Evolutionary conservation across 2,888 invertebrate genomes (phyloP), one percentile per base, ranked within the genome.

Genomic region (Epistrophe grossulariae): DNA sequence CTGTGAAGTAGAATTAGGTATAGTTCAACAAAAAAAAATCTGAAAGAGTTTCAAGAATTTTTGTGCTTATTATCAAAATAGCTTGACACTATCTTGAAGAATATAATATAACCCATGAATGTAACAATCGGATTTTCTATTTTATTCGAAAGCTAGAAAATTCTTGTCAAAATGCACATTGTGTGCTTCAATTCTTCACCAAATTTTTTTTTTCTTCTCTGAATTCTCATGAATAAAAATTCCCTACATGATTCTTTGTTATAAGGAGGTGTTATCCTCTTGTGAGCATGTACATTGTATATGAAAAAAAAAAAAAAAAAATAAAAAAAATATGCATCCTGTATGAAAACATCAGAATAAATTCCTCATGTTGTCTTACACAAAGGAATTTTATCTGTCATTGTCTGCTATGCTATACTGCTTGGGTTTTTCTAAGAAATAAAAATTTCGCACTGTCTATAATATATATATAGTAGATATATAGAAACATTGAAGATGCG

Each of bases 351-450:
- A 62, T 62, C 40, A 43, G 43, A 62, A 62, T 62, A 62, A 62
- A 62, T 62, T 62, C 62, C 24, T 24, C 62, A 62, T 62, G 40
- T 62, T 62, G 17, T 40, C 40, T 62, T 62, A 62, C 31, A 40
- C 40, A 40, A 62, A 62, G 19, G 62, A 62, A 62, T 62, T 62
- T 62, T 24, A 31, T 19, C 15, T 43, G 19, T 24, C 40, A 43
- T 62, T 62, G 62, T 62, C 38, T 62, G 38, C 15, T 24, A 2
- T 24, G 24, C 24, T 24, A 24, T 24, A 24, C 2, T 24, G 24
- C 15, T 40, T 43, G 8, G 31, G 10, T 11, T 35, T 60, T 38
- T 19, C 8, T 9, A 8, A 10, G 11, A 24, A 62, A 62, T 13
- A 43, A 19, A 43, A 60, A 38, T 17, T 40, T 38, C 38, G 13